These are phyloP conservation scores for Anhinga rufa DNA, from an alignment of 2,113 vertebrate genomes.

Conservation along the genomic window DNA sequence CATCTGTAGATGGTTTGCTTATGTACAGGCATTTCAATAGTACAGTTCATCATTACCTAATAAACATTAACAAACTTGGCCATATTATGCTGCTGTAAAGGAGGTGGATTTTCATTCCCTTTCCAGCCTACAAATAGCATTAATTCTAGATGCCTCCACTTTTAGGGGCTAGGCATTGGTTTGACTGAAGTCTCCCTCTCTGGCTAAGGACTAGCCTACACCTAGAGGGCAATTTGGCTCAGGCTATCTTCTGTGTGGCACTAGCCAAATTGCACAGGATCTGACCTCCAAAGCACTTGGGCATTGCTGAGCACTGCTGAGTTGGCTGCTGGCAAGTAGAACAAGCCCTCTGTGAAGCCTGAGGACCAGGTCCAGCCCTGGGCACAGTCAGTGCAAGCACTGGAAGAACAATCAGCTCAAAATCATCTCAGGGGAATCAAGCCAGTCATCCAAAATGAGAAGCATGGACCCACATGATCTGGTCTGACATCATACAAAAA, in stretches of 20 bases:
- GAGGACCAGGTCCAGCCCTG: background rate
- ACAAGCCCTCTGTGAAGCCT: background rate
- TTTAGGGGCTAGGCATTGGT: background rate
- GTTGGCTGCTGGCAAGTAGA: background rate
- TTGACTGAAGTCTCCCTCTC: background rate
- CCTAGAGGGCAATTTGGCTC: background rate
- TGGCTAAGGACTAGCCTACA: background rate
- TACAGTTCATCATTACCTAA: conserved; percentile 22
- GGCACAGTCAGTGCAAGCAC: background rate
- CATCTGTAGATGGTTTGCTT: conserved; percentile 28
- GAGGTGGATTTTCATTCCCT: background rate
- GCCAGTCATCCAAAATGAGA: background rate
- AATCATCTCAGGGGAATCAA: background rate
- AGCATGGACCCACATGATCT: background rate
- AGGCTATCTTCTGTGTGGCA: background rate
- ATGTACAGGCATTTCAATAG: conserved; percentile 11
- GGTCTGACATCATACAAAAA: background rate
- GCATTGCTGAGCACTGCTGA: background rate
- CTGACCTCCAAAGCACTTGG: background rate
- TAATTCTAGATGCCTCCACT: background rate
- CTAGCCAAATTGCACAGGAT: background rate
- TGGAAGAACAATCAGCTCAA: background rate
- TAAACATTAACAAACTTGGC: background rate
- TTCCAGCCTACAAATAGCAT: background rate
- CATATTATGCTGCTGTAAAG: background rate